Base-by-base conservation (phyloP, 92 coral and sea anemone species). In the Phenganax stokvisi region DNA sequence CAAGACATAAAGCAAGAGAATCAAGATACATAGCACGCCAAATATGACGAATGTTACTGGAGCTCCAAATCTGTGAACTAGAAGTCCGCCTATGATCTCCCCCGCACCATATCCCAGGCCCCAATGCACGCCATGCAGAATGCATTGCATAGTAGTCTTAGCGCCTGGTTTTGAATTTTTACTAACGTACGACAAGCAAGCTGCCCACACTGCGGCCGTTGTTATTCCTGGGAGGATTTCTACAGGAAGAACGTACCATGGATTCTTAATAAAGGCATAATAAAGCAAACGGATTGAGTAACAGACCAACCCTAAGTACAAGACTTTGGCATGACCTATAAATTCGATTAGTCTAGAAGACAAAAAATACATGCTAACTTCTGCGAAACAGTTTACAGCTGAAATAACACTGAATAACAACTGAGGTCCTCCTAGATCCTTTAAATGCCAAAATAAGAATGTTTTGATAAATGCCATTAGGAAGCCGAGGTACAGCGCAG, bases 21-120 rank as follows among this genome's bases (percentile, higher is more conserved):
- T 86, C 7, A 92, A 77, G 12, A 94, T 56, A 62, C 98, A 94
- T 27, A 92, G 75, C 67, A 86, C 73, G 10, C 98, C 98, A 80
- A 94, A 94, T 44, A 94, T 90, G 13, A 94, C 87, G 70, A 94
- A 94, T 13, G 98, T 94, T 15, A 88, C 91, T 10, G 97, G 98
- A 28, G 98, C 97, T 7, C 98, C 98, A 59, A 88, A 94, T 55
- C 89, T 93, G 53, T 94, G 98, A 64, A 94, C 98, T 94, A 94
- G 89, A 10, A 94, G 85, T 60, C 98, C 98, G 0, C 98, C 98
- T 53, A 94, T 90, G 52, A 94, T 93, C 83, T 94, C 98, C 15
- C 98, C 98, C 7, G 98, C 98, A 6, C 98, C 98, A 84, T 94
- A 94, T 9, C 98, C 98, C 56, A 94, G 92, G 57, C 98, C 98